Evolutionary conservation across 2,113 vertebrate species (phyloP).

Genomic region (Callithrix jacchus): DNA sequence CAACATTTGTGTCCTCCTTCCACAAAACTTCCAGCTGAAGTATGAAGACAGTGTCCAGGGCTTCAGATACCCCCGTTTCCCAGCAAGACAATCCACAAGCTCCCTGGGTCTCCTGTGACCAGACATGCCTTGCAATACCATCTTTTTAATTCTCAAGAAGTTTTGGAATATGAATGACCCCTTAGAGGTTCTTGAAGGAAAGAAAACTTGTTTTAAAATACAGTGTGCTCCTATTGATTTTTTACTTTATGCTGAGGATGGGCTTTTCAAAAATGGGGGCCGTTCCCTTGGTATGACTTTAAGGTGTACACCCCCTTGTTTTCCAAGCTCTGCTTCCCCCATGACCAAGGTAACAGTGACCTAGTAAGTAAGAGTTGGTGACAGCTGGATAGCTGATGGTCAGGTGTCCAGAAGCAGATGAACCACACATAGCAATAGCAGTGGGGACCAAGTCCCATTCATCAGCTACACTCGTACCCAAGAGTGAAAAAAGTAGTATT

Average conservation of each 20-base stretch:
- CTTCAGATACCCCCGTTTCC: too few relatives aligned
- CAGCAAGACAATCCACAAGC: not conserved
- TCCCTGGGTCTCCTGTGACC: not conserved
- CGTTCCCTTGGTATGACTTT: not conserved
- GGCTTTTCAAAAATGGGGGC: not conserved
- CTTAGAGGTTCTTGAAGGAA: not conserved
- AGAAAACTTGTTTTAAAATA: not conserved
- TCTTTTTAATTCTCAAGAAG: not conserved
- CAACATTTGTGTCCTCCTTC: not conserved
- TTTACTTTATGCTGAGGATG: not conserved
- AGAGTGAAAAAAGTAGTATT: not conserved
- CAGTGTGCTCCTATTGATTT: not conserved
- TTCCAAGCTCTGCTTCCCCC: not conserved
- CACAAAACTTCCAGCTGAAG: not conserved
- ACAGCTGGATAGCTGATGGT: not conserved
- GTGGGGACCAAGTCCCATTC: not conserved
- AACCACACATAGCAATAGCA: not conserved
- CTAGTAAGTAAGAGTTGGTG: not conserved
- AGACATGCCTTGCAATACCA: not conserved
- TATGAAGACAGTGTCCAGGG: not conserved
- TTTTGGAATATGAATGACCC: not conserved
- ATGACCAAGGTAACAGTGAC: not conserved
- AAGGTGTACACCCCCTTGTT: not conserved
- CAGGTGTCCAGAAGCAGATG: not conserved
- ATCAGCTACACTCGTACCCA: not conserved